Base-by-base conservation (phyloP, 53 echinoderm and acorn worm species). In the Hippasteria phrygiana region DNA sequence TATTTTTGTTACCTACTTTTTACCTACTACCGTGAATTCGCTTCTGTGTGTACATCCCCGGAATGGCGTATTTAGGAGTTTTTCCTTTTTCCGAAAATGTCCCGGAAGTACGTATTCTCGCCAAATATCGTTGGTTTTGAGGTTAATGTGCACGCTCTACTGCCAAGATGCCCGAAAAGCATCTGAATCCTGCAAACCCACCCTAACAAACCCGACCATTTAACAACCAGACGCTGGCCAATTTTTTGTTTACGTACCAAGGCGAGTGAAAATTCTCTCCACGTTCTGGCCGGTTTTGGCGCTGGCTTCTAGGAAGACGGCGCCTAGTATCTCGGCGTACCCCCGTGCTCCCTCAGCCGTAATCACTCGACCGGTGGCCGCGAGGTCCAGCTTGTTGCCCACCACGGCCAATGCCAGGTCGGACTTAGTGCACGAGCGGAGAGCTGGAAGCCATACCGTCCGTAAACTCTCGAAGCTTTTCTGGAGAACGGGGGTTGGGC, bases 211-310 rank as follows among this genome's bases (percentile, higher is more conserved):
- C 7, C 7, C 14, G 7, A 13, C 7, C 48, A 48, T 9, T 13
- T 13, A 48, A 7, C 48, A 48, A 48, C 7, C 48, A 48, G 48
- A 7, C 14, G 13, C 7, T 16, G 67, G 11, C 14, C 12, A 12
- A 4, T n/a, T n/a, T n/a, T n/a, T n/a, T n/a, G n/a, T n/a, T 4
- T 2, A 79, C 79, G 33, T 73, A 90, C 90, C 82, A 2, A 90
- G 51, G 81, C 82, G 45, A 50, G 59, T 59, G 37, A 90, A 82
- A n/a, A 90, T 16, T 29, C 48, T 34, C 42, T 70, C 71, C 72
- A 90, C 82, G 53, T 90, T 90, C 24, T 71, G 54, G 6, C 90
- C 90, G 1, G 90, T 90, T 50, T 90, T 90, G 11, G 90, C 90
- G 33, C 90, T 90, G 18, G 90, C 73, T 62, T 90, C 90, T 17